Evolutionary conservation across 2,888 invertebrate species (phyloP), one percentile per base, ranked within the genome.

Genomic region (Adela reaumurella): DNA sequence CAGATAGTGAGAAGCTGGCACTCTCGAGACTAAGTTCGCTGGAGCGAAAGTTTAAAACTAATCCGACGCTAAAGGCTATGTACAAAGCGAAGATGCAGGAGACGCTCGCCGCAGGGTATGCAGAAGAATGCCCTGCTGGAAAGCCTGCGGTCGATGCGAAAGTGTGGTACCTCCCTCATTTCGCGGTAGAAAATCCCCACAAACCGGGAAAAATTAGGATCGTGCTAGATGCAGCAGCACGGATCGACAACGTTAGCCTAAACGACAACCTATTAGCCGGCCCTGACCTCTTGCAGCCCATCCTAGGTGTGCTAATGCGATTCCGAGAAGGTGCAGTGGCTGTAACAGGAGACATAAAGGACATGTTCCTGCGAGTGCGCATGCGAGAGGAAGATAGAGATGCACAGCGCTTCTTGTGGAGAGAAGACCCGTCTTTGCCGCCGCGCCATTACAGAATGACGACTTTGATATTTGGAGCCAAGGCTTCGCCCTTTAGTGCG

Each of bases 361-460:
- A 57, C n/a, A 57, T 57, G 57, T 55, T 56, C 19, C 46, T 55
- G 49, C 50, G 52, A 45, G 45, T 56, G 2, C 50, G 49, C 10
- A 46, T 55, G 1, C 44, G n/a, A 35, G 18, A 35, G 1, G 49
- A 53, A 46, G 53, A 56, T 17, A n/a, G 53, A 16, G 49, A 53
- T n/a, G 51, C 52, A 0, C 51, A 53, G 0, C 19, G 54, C 0
- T 51, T 51, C 28, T 46, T 53, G 14, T 49, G 45, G 50, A 48
- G 50, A 16, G 50, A 28, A 19, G n/a, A 43, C 5, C 24, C 19
- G 14, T 10, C 10, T 16, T 43, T 2, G 3, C 17, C 43, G 17
- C n/a, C 17, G 3, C 8, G 17, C 10, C 43, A 43, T 17, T 47
- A 18, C 42, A 6, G 18, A 3, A 47, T 47, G 47, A 17, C 18